A percentile compares a stretch with the other conserved stretches of the same genome.
Evolutionary conservation across 2,888 invertebrate genomes (phyloP).

Genomic region (Herminia tarsipennalis): DNA sequence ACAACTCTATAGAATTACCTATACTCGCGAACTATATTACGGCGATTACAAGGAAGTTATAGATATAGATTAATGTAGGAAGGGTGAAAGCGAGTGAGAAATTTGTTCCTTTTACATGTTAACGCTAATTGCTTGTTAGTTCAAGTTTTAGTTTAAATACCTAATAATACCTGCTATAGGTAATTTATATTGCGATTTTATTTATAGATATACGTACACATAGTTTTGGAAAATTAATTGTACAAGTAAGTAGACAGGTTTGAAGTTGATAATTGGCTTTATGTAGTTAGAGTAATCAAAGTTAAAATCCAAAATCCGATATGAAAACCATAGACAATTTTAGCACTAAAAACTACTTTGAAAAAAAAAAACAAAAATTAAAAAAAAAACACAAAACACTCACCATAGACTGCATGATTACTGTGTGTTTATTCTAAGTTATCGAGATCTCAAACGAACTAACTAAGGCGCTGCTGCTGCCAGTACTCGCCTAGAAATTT

Average conservation of each 20-base stretch:
- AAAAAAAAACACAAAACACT: constrained; percentile 52
- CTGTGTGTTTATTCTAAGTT: constrained; percentile 66
- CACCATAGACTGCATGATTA: constrained; percentile 85
- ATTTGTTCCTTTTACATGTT: constrained; percentile 36
- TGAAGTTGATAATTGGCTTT: no score
- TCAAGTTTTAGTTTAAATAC: constrained; percentile 21
- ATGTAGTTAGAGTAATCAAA: no score
- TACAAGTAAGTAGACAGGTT: no score
- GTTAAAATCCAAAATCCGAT: no score
- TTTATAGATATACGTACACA: not conserved
- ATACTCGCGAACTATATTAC: constrained; percentile 14
- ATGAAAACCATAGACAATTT: no score
- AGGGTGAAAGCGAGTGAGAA: constrained; percentile 37
- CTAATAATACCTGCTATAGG: not conserved
- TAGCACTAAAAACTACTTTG: no score
- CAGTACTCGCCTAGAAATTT: constrained; percentile 84
- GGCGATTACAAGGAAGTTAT: constrained; percentile 27
- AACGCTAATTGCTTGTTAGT: no score
- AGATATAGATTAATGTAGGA: no score
- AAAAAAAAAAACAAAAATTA: not conserved
- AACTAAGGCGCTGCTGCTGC: constrained; percentile 79
- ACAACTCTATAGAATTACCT: not conserved
- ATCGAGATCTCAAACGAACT: constrained; percentile 85
- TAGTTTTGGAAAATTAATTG: no score
- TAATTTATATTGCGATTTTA: not conserved